These are phyloP conservation scores for Cyphomyrus plagiostoma DNA, from an alignment of 2,113 vertebrate genomes.

Conservation along the genomic window DNA sequence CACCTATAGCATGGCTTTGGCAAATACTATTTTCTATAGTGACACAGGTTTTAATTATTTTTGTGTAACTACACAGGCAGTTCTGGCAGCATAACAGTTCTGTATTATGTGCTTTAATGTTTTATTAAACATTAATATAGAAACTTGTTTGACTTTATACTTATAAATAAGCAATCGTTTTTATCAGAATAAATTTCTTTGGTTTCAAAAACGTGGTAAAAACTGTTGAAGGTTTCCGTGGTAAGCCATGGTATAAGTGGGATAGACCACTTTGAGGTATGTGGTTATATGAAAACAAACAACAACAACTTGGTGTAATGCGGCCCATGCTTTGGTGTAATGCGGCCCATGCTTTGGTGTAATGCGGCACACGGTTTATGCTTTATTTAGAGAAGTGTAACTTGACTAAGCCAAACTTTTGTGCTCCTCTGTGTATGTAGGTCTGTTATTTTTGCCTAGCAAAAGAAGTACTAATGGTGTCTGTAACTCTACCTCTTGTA, in stretches of 20 bases:
- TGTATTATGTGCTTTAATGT: neutral
- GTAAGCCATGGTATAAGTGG: neutral
- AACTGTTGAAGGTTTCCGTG: neutral
- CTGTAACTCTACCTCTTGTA: conserved; percentile 38
- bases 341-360: neutral
- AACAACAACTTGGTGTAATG: neutral
- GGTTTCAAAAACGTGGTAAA: too few species aligned
- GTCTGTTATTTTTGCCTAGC: neutral
- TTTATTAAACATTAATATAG: neutral
- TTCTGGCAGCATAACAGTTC: neutral
- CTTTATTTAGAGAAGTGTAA: neutral
- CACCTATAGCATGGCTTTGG: neutral
- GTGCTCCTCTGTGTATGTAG: neutral
- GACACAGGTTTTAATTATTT: neutral
- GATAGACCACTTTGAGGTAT: neutral
- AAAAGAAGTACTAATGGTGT: neutral
- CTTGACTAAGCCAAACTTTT: neutral
- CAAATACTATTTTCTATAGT: neutral
- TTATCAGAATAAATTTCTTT: neutral
- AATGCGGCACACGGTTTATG: neutral
- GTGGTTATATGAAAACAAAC: neutral
- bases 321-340: neutral
- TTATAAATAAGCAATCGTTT: neutral
- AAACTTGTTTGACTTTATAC: neutral
- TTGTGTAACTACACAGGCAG: neutral